phyloP scores from a whole-genome alignment of 2,113 vertebrate genomes.

The Thunnus thynnus region DNA sequence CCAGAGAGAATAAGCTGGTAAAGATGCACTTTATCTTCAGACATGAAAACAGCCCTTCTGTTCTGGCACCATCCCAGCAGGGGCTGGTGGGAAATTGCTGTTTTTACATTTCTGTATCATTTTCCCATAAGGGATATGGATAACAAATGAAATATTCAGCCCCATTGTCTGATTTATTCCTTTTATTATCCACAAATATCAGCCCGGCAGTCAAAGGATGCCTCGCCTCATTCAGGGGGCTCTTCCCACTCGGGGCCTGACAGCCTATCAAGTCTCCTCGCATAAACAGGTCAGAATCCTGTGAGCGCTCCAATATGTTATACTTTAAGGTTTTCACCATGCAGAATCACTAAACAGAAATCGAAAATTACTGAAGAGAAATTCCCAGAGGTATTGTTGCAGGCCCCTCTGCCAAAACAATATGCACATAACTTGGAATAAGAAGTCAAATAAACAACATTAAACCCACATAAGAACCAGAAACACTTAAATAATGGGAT shows the following conservation, averaged over 20 bases:
- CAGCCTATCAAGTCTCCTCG: constrained; percentile 85
- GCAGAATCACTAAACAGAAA: constrained; percentile 76
- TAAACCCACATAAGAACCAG: constrained; percentile 42
- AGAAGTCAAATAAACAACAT: constrained; percentile 56
- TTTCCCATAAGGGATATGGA: constrained; percentile 89
- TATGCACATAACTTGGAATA: constrained; percentile 14
- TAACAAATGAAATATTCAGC: constrained; percentile 91
- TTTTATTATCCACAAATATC: constrained; percentile 86
- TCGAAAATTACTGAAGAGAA: constrained; percentile 66
- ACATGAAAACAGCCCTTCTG: constrained; percentile 76
- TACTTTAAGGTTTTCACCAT: constrained; percentile 82
- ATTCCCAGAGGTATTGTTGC: constrained; percentile 62
- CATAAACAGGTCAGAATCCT: constrained; percentile 86
- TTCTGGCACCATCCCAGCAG: constrained; percentile 81
- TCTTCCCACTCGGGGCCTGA: constrained; percentile 81
- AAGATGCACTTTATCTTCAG: constrained; percentile 83
- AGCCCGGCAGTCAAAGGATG: constrained; percentile 84
- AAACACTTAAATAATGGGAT: constrained; percentile 64
- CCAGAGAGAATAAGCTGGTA: constrained; percentile 71
- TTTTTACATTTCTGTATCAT: constrained; percentile 87
- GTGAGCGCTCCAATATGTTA: constrained; percentile 80
- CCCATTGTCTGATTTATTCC: constrained; percentile 90
- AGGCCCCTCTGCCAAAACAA: constrained; percentile 23
- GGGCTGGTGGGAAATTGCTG: constrained; percentile 84
- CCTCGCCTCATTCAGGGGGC: constrained; percentile 77